Percentiles rank a stretch among this genome's conserved stretches.
Evolutionary conservation across 2,797 vertebrate genomes (phyloP).

Genomic region (Lutjanus campechanus): DNA sequence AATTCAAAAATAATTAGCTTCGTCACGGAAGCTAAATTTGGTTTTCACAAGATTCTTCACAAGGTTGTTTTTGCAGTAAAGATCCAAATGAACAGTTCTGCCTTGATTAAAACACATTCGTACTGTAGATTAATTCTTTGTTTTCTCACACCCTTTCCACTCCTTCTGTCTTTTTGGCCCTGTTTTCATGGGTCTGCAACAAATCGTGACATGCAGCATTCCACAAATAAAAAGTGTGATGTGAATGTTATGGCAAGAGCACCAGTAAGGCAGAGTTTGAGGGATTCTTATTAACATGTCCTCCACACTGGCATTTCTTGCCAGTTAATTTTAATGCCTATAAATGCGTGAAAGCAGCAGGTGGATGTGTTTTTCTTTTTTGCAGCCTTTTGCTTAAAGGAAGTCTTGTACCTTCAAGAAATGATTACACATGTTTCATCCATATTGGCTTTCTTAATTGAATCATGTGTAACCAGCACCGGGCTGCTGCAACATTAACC

Average conservation of each 20-base stretch:
- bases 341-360: background rate
- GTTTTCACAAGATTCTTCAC: background rate
- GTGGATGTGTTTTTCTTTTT: too few relatives aligned
- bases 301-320: background rate
- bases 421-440: constrained; percentile 7
- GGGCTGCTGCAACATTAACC: background rate
- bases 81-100: constrained; percentile 27
- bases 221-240: background rate
- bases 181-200: background rate
- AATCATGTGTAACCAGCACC: background rate
- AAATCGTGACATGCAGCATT: background rate
- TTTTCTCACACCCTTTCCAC: background rate
- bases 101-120: constrained; percentile 22
- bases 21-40: background rate
- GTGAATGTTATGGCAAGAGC: background rate
- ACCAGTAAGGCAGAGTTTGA: background rate
- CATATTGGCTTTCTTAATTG: constrained; percentile 6
- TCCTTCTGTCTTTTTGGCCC: background rate
- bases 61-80: background rate
- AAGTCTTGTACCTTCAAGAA: background rate
- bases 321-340: background rate
- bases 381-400: background rate
- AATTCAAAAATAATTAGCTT: background rate
- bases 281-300: background rate
- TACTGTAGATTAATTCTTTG: background rate